These are phyloP conservation scores for Vanessa atalanta DNA, from an alignment of 1,140 invertebrate genomes.

Conservation along the genomic window DNA sequence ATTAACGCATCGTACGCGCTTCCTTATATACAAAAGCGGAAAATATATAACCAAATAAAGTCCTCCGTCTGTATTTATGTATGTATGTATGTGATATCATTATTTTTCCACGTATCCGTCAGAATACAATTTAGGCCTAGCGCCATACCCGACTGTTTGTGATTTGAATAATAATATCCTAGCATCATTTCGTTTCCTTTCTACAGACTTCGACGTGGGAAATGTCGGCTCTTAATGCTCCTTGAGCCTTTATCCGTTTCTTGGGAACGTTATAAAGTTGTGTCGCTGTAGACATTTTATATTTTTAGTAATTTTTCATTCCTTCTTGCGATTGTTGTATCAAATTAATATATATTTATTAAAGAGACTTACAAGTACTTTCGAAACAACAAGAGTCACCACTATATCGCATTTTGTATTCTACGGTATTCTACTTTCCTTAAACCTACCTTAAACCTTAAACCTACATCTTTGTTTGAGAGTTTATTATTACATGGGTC, in stretches of 20 bases:
- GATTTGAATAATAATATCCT: constrained; percentile 79
- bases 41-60: constrained; percentile 31
- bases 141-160: constrained; percentile 61
- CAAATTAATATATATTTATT: not conserved
- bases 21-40: constrained; percentile 1
- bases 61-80: constrained; percentile 5
- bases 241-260: constrained; percentile 45
- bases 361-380: no score
- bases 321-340: not conserved
- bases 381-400: no score
- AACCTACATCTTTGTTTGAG: no score
- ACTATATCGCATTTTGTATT: no score
- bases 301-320: constrained; percentile 1
- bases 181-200: constrained; percentile 76
- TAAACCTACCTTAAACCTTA: no score
- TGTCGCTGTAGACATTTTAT: constrained; percentile 30
- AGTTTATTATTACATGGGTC: no score
- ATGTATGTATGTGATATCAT: constrained; percentile 37
- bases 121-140: constrained; percentile 72
- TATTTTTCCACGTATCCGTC: constrained; percentile 47
- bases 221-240: constrained; percentile 69
- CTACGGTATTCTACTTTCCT: no score
- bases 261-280: constrained; percentile 28
- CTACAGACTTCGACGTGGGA: constrained; percentile 69
- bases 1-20: not conserved